These are phyloP conservation scores for Drosophila nikananu DNA, from an alignment of 1,140 invertebrate species.

Conservation along the genomic window DNA sequence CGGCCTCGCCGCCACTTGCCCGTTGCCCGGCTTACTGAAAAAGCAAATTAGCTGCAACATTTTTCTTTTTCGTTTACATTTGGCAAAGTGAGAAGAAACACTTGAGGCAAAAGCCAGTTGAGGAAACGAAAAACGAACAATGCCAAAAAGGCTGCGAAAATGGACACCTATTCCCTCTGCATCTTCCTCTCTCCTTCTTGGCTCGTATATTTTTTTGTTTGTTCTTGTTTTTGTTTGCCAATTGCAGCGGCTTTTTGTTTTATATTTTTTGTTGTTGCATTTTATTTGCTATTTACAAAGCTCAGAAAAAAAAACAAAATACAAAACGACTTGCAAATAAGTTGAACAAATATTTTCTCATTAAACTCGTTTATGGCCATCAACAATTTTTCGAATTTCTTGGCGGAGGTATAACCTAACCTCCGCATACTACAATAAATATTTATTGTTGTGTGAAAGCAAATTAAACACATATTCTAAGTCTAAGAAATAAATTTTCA, in stretches of 20 bases:
- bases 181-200: conserved; percentile 3
- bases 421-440: conserved; percentile 9
- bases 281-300: conserved; percentile 46
- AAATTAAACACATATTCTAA: conserved; percentile 36
- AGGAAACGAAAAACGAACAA: conserved; percentile 47
- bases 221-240: conserved; percentile 48
- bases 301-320: conserved; percentile 17
- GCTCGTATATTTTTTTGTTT: conserved; percentile 18
- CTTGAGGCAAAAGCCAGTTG: conserved; percentile 34
- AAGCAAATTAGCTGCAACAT: conserved; percentile 74
- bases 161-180: conserved; percentile 52
- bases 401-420: not conserved
- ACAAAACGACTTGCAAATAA: conserved; percentile 61
- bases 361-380: conserved; percentile 56
- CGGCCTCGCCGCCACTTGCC: not conserved
- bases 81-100: conserved; percentile 52
- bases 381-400: conserved; percentile 34
- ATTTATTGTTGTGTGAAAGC: conserved; percentile 31
- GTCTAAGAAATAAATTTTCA: conserved; percentile 39
- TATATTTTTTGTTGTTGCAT: conserved; percentile 38
- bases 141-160: conserved; percentile 71
- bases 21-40: conserved; percentile 16
- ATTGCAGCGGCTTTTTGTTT: conserved; percentile 50
- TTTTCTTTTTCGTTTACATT: conserved; percentile 40
- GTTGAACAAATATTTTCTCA: conserved; percentile 71